phyloP scores from a whole-genome alignment of 2,888 invertebrate species.

The Stenoptilia bipunctidactyla region DNA sequence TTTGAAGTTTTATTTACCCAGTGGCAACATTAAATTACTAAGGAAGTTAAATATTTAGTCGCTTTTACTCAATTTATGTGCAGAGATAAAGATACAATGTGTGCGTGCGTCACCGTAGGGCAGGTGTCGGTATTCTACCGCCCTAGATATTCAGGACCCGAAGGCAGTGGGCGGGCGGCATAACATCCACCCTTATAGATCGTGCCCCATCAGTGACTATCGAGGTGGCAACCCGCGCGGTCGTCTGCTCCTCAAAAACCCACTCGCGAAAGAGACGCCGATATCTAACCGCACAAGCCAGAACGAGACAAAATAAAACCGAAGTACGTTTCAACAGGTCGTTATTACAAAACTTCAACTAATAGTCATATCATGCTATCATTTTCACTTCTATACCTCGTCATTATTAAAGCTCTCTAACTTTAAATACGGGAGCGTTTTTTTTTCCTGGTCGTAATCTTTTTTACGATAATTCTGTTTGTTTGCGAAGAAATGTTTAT shows the following conservation, averaged over 20 bases:
- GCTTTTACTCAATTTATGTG: too few relatives aligned
- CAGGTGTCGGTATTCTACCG: too few relatives aligned
- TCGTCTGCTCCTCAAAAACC: slow-evolving; percentile 34
- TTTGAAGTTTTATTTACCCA: too few relatives aligned
- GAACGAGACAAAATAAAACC: slow-evolving; percentile 38
- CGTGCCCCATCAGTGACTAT: slow-evolving; percentile 50
- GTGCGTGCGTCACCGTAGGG: slow-evolving; percentile 2
- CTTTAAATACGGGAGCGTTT: too few relatives aligned
- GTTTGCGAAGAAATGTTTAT: slow-evolving; percentile 5
- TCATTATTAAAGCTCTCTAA: too few relatives aligned
- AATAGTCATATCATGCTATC: slow-evolving; percentile 58
- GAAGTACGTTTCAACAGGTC: slow-evolving; percentile 61
- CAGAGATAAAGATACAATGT: not conserved
- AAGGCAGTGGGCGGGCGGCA: slow-evolving; percentile 35
- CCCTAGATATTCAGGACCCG: slow-evolving; percentile 31
- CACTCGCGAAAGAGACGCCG: slow-evolving; percentile 5
- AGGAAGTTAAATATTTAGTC: too few relatives aligned
- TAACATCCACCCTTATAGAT: slow-evolving; percentile 54
- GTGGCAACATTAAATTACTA: too few relatives aligned
- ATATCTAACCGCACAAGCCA: slow-evolving; percentile 16
- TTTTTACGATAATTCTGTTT: slow-evolving; percentile 7
- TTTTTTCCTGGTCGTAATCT: slow-evolving; percentile 1
- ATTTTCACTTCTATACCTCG: slow-evolving; percentile 32
- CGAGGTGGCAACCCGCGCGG: slow-evolving; percentile 53
- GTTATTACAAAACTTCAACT: slow-evolving; percentile 55